Evolutionary conservation across 2,888 invertebrate species (phyloP), one percentile per base, ranked within the genome.

Genomic region (Monoplex corrugatus): DNA sequence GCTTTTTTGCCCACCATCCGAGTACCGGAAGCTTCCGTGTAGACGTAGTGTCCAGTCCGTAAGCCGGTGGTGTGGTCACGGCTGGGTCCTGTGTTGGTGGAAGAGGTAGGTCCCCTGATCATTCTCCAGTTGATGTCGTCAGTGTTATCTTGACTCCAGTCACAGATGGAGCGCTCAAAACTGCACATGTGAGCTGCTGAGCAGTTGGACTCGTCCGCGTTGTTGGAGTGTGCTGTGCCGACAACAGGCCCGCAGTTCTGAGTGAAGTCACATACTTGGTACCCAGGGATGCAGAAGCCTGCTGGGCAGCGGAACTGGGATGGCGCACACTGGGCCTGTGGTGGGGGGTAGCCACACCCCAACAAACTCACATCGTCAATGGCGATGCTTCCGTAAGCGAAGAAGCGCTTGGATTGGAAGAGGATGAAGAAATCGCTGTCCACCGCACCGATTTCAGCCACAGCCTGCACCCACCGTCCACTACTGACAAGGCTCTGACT

Each of bases 221-320:
- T 93, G 16, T 75, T 28, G 35, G 87, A 78, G 87, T 92, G 91
- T 90, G 94, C 95, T 86, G 91, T 92, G 32, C 93, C 91, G 91
- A 94, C 94, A 6, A 90, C 90, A 89, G 94, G 94, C 16, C 95
- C 95, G 92, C 95, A 95, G 89, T 95, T 95, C 89, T 95, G 94
- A 10, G 93, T 94, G 87, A 92, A 93, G 91, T 95, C 95, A 91
- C 95, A 95, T 13, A 93, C 82, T 68, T 92, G 91, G 45, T 87
- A 89, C n/a, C 88, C 89, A 57, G 93, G 92, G 38, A 95, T 90
- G 91, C 95, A 95, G 3, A 93, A 94, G 80, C 93, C 93, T 35
- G 93, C 89, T 13, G 87, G 50, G 90, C 95, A 95, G 10, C 90
- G 91, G 88, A 91, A 92, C 86, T 93, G 92, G 78, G 89, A 91